These are phyloP conservation scores for Caracal caracal DNA, from an alignment of 2,113 vertebrate genomes.

Conservation along the genomic window DNA sequence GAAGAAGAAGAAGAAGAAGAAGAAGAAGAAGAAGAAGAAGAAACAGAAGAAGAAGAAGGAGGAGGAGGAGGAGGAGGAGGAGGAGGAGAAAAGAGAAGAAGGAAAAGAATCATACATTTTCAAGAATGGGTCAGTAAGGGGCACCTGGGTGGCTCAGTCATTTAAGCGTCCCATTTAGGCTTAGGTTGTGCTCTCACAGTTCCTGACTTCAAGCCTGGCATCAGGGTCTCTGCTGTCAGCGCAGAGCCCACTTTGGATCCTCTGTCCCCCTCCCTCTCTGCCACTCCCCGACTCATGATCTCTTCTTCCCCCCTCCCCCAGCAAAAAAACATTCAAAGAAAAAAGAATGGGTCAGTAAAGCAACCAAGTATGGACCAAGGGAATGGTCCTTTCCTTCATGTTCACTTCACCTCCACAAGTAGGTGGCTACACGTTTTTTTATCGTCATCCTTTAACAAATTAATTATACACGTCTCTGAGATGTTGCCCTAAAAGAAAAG, in stretches of 20 bases:
- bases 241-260: too few relatives aligned
- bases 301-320: too few relatives aligned
- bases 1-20: too few relatives aligned
- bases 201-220: too few relatives aligned
- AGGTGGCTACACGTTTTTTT: background rate
- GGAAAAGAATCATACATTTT: background rate
- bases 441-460: background rate
- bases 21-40: background rate
- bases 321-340: too few relatives aligned
- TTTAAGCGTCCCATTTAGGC: too few relatives aligned
- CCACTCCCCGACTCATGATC: too few relatives aligned
- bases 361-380: background rate
- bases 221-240: too few relatives aligned
- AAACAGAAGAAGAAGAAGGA: background rate
- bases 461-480: background rate
- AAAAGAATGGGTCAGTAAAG: background rate
- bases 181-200: too few relatives aligned
- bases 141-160: too few relatives aligned
- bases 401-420: background rate
- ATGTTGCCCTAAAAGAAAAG: background rate
- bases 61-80: background rate
- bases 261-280: too few relatives aligned
- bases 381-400: background rate
- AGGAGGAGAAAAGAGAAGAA: background rate
- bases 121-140: background rate